phyloP scores from a whole-genome alignment of 2,797 vertebrate species.

The Gymnodraco acuticeps region DNA sequence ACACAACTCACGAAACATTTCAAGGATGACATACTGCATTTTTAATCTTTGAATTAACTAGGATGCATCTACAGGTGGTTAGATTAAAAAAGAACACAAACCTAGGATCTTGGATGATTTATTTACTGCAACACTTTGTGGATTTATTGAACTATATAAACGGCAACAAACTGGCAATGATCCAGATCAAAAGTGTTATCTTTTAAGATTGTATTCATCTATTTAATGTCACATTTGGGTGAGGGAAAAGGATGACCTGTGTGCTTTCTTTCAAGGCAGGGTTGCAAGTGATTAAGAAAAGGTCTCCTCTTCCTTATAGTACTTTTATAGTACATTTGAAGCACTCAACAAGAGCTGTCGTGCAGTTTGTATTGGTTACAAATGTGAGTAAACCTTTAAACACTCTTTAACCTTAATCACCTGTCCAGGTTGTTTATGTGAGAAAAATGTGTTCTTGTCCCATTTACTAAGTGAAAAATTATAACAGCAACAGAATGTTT shows the following conservation, averaged over 20 bases:
- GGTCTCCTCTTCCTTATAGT: background rate
- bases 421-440: background rate
- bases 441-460: background rate
- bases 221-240: too few species aligned
- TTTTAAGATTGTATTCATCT: background rate
- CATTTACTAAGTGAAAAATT: constrained; percentile 1
- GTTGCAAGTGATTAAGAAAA: constrained; percentile 18
- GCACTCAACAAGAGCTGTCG: background rate
- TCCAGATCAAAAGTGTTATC: background rate
- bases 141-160: constrained; percentile 4
- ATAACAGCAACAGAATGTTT: background rate
- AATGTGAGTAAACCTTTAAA: constrained; percentile 2
- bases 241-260: constrained; percentile 1
- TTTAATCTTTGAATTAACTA: background rate
- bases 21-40: background rate
- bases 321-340: background rate
- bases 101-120: background rate
- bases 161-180: background rate
- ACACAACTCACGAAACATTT: background rate
- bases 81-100: background rate
- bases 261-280: constrained; percentile 24
- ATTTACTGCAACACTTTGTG: background rate
- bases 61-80: background rate
- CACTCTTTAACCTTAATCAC: background rate
- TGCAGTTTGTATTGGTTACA: constrained; percentile 8